Evolutionary conservation across 2,888 invertebrate genomes (phyloP), one percentile per base, ranked within the genome.

Genomic region (Apamea epomidion): DNA sequence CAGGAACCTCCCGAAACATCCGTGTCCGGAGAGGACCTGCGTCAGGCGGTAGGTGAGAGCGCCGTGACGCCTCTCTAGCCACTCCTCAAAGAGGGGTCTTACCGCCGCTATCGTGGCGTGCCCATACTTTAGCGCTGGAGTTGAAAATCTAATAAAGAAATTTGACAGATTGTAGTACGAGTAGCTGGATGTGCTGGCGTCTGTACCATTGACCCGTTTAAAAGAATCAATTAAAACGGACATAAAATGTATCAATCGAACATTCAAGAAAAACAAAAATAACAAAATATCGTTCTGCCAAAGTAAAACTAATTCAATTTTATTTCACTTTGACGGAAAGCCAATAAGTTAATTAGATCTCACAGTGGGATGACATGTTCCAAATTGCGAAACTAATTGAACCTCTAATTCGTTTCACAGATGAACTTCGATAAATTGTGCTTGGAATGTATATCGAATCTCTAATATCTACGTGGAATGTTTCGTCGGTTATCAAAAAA

Each of bases 301-400:
- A 37, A 78, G 42, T 67, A 25, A 68, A 78, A 76, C 70, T 75
- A 73, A 73, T 68, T n/a, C n/a, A 76, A 76, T 74, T 79, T 68
- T 68, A 80, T 83, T 74, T 78, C 16, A 76, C 67, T 82, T 73
- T 67, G 64, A 72, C 68, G 71, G 21, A 73, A 81, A 81, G 48
- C 60, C 73, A 67, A 76, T 21, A 80, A 77, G 69, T 74, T 88
- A 87, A 85, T 85, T 81, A 74, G 70, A 76, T 75, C 68, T 48
- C 73, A 58, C 60, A 21, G 37, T 25, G 60, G 69, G 60, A 75
- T 60, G 69, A 77, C 83, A 77, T 75, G 77, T 82, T 70, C 42
- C 48, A 14, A 75, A 80, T 77, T 65, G 62, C 25, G 64, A 64
- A 73, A 29, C 32, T 74, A 74, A 83, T 81, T 70, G 29, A 21